Evolutionary conservation across 1,140 invertebrate species (phyloP), one percentile per base, ranked within the genome.

Genomic region (Chelonus insularis): DNA sequence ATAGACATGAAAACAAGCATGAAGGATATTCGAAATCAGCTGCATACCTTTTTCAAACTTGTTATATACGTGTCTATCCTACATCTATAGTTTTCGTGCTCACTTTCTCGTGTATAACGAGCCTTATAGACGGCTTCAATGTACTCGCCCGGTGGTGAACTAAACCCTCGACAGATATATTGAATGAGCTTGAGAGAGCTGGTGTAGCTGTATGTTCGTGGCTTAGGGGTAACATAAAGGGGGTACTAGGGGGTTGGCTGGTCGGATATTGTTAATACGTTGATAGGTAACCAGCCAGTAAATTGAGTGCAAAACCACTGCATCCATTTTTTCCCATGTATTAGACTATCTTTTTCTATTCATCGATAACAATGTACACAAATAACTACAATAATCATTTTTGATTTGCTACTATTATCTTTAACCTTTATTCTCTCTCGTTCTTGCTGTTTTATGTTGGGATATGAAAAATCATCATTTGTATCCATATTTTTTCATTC

Each of bases 161-260:
- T 45, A 59, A 59, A 59, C 57, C 57, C 57, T 56, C 14, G 21
- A 57, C 20, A 59, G 57, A 59, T 59, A 59, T 59, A 59, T 59
- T 37, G 57, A 59, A 48, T 59, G 29, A 59, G 29, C 45, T 16
- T 48, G 45, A 39, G 20, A 21, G 21, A 7, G 32, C 25, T 50
- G 16, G 18, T 36, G n/a, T 50, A 48, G 16, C 41, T 52, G 8
- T 52, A n/a, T 14, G 50, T 8, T 18, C 29, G 43, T 18, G 57
- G 57, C 57, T 59, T 59, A 50, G 14, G 45, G 45, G 23, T 43
- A 57, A 54, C 51, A 34, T 25, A 18, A 25, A 34, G 45, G 45
- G 29, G 34, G 55, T 21, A 45, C 39, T 11, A 25, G 55, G 14
- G 34, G 34, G 37, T 25, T 50, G 47, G 25, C 12, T 2, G 12